These are phyloP conservation scores for Styela clava DNA, from an alignment of 23 tunicate genomes.

Conservation along the genomic window DNA sequence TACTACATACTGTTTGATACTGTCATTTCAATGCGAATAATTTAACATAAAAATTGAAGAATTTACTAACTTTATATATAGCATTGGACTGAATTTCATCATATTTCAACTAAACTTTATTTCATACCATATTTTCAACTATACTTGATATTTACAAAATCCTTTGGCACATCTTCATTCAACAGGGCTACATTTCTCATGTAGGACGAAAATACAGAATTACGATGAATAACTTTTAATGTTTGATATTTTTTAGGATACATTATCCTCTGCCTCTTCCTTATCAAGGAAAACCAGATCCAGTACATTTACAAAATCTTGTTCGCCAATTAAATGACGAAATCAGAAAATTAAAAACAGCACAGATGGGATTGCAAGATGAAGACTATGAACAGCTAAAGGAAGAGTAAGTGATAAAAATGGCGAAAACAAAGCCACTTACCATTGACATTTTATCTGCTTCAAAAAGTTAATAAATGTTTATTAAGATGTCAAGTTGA, in stretches of 20 bases:
- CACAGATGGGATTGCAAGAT: conserved; percentile 27
- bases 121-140: too few species aligned
- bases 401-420: conserved; percentile 46
- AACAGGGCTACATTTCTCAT: too few species aligned
- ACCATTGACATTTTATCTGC: background rate
- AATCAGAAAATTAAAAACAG: conserved; percentile 57
- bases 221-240: too few species aligned
- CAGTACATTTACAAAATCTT: conserved; percentile 81
- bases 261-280: conserved; percentile 94
- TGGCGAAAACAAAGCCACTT: background rate
- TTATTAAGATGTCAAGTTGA: too few species aligned
- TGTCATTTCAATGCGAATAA: background rate
- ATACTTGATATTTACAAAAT: too few species aligned
- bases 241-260: conserved; percentile 34
- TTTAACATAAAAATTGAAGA: too few species aligned
- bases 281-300: conserved; percentile 84
- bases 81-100: too few species aligned
- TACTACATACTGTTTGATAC: background rate
- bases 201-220: too few species aligned
- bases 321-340: conserved; percentile 76
- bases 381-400: conserved; percentile 56
- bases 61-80: too few species aligned
- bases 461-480: too few species aligned
- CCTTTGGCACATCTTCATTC: too few species aligned
- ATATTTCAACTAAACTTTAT: too few species aligned